phyloP scores from a whole-genome alignment of 2,797 vertebrate genomes.

The Falco cherrug region DNA sequence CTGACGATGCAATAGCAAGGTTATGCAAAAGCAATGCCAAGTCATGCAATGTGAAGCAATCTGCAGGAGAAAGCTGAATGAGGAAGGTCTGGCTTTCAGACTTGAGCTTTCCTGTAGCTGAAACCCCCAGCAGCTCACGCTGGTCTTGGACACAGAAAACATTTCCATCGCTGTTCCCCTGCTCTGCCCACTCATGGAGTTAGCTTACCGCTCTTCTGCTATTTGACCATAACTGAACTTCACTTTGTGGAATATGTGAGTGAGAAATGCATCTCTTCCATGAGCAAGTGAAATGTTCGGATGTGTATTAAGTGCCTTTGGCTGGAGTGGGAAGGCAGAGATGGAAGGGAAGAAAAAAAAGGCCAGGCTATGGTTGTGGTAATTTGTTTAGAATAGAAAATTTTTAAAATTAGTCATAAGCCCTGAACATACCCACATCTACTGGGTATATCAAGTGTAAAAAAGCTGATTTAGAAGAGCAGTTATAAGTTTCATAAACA shows the following conservation, averaged over 20 bases:
- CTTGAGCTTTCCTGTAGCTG: not conserved
- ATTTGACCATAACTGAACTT: not conserved
- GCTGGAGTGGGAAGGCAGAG: not conserved
- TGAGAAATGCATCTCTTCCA: not conserved
- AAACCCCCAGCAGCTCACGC: not conserved
- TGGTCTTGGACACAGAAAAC: not conserved
- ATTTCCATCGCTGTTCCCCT: not conserved
- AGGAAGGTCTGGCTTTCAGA: not conserved
- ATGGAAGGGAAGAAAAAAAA: not conserved
- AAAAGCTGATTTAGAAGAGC: constrained; percentile 56
- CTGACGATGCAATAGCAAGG: not conserved
- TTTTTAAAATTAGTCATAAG: not conserved
- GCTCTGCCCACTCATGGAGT: not conserved
- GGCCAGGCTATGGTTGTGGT: not conserved
- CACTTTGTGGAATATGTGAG: not conserved
- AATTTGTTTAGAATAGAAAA: constrained; percentile 21
- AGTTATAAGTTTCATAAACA: constrained; percentile 64
- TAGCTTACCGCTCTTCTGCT: not conserved
- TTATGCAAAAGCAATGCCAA: not conserved
- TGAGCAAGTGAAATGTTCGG: not conserved
- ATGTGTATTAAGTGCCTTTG: not conserved
- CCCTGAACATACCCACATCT: not conserved
- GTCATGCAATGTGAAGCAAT: not conserved
- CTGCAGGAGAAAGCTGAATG: not conserved
- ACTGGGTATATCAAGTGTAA: constrained; percentile 17